A percentile compares a stretch with the other conserved stretches of the same genome.
Conservation (phyloP, 1,140 invertebrate species). For the Galleria mellonella region DNA sequence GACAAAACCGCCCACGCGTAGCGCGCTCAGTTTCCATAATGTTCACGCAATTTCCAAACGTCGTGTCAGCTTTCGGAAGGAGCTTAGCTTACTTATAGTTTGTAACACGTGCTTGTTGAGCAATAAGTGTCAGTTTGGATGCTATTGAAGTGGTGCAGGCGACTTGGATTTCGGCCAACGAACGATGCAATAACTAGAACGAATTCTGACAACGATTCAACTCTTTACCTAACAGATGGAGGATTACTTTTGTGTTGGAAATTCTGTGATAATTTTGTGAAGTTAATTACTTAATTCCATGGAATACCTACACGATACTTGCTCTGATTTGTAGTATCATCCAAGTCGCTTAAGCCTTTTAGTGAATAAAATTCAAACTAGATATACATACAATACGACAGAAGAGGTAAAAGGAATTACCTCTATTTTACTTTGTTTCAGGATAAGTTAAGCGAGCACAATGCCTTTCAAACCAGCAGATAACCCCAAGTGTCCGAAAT, state of each 20-base stretch:
- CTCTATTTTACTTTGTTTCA: constrained; percentile 52
- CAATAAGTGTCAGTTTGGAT: constrained; percentile 56
- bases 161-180: constrained; percentile 60
- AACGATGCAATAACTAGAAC: constrained; percentile 46
- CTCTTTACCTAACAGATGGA: constrained; percentile 12
- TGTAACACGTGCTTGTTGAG: constrained; percentile 45
- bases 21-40: constrained; percentile 34
- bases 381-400: constrained; percentile 7
- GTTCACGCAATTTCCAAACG: not conserved
- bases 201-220: constrained; percentile 42
- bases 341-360: constrained; percentile 12
- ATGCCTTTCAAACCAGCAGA: constrained; percentile 99
- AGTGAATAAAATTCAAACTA: not conserved
- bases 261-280: not conserved
- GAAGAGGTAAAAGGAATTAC: constrained; percentile 14
- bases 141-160: constrained; percentile 50
- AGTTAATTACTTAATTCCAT: not conserved
- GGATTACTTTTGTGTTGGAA: not conserved
- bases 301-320: not conserved
- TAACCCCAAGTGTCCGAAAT: constrained; percentile 98
- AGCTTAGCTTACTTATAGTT: constrained; percentile 29
- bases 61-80: constrained; percentile 30
- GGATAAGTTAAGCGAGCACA: constrained; percentile 79
- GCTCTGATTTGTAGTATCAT: not conserved
- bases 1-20: constrained; percentile 36